Evolutionary conservation across 2,113 vertebrate species (phyloP), one percentile per base, ranked within the genome.

Genomic region (Murina feae): DNA sequence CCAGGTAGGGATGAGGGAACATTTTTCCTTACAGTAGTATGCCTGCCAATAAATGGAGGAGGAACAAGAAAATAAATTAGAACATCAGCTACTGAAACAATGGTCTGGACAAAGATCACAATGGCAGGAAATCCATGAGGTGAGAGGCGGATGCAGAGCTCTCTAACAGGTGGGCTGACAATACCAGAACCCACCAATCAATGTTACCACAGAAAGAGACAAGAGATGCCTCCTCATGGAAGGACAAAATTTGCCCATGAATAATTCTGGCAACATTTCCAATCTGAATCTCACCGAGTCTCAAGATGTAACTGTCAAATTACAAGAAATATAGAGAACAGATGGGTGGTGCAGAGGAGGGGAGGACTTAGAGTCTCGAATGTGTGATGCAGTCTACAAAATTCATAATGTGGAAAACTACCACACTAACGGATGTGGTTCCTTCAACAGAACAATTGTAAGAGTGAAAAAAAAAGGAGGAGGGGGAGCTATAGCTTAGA

Each of bases 291-390:
- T 84, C 51, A 63, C 1, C 1, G 23, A 51, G 42, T 37, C 65
- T 66, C 53, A 72, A 78, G 30, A 21, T 58, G 63, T 51, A 72
- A 89, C 42, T 21, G 25, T 23, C 55, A 75, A 65, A 44, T 75
- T 71, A 37, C 5, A 75, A 72, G 71, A 90, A 93, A 68, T 25
- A 58, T 0, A 32, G 18, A 92, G n/a, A 84, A 69, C 42, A 82
- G 20, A 68, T 0, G n/a, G 1, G 6, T 30, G 1, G 30, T 32
- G 16, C 5, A 21, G 39, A n/a, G 9, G 28, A 39, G 8, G 7
- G 39, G 9, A 49, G 10, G 17, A 7, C 3, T 18, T 28, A 9
- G 28, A 39, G 30, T 55, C 42, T 74, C 25, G 32, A n/a, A 65
- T 58, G 49, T 23, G 35, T 30, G 18, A 14, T 9, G 12, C 13